These are phyloP conservation scores for Ctenopoma kingsleyae DNA, from an alignment of 2,797 vertebrate species.

Conservation along the genomic window DNA sequence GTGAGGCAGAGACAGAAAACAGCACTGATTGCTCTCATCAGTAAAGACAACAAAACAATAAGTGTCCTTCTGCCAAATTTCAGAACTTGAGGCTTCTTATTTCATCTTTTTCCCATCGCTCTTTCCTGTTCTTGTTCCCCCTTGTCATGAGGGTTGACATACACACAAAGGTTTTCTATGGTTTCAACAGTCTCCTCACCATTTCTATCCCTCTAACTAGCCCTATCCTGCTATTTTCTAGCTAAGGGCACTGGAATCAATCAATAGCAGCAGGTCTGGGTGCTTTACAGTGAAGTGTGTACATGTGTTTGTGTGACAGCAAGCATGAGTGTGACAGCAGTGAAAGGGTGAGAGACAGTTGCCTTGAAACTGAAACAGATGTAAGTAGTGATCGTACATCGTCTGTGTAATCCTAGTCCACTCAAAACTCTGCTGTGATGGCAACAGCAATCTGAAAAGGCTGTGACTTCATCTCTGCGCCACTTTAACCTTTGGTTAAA, in stretches of 20 bases:
- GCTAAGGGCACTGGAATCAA: conserved; percentile 76
- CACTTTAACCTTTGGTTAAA: conserved; percentile 82
- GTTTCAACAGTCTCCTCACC: conserved; percentile 61
- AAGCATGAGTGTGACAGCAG: conserved; percentile 58
- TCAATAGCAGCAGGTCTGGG: conserved; percentile 78
- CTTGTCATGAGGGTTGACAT: conserved; percentile 37
- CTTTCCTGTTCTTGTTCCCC: conserved; percentile 36
- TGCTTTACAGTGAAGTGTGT: conserved; percentile 75
- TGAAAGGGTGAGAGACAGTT: conserved; percentile 53
- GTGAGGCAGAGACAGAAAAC: conserved; percentile 74
- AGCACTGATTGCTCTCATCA: conserved; percentile 73
- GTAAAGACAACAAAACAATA: conserved; percentile 70
- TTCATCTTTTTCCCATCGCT: conserved; percentile 37
- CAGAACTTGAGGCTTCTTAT: conserved; percentile 59
- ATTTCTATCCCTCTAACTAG: conserved; percentile 56
- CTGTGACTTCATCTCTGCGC: conserved; percentile 60
- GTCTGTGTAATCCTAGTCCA: conserved; percentile 50
- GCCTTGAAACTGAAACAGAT: conserved; percentile 52
- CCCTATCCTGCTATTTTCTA: conserved; percentile 66
- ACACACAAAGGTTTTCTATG: conserved; percentile 47
- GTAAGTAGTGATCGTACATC: conserved; percentile 68
- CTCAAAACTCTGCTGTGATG: conserved; percentile 56
- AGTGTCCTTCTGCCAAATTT: conserved; percentile 72
- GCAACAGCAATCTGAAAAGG: conserved; percentile 59
- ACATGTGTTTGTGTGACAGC: conserved; percentile 53